Conservation (phyloP, 2,113 vertebrate species). For the Leptosomus discolor region DNA sequence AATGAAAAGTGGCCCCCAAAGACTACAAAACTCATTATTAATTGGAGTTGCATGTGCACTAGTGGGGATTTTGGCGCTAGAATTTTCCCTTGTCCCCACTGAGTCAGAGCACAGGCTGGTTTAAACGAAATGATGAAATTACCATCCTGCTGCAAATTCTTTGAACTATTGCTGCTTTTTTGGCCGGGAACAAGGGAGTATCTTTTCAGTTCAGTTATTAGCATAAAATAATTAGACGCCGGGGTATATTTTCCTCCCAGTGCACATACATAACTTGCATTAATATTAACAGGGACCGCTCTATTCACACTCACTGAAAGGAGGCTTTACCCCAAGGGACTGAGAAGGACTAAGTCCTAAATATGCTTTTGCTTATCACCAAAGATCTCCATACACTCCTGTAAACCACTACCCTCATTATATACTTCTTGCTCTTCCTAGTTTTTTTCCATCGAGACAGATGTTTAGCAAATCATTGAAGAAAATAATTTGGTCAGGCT, state of each 20-base stretch:
- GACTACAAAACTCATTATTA: neutral
- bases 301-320: neutral
- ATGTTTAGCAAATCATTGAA: neutral
- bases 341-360: neutral
- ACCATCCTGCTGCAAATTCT: neutral
- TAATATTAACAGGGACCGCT: neutral
- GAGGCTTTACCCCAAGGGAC: neutral
- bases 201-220: constrained; percentile 1
- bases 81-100: neutral
- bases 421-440: neutral
- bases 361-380: neutral
- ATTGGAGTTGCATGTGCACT: neutral
- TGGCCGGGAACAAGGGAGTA: neutral
- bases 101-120: neutral
- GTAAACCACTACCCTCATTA: neutral
- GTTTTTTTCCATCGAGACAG: neutral
- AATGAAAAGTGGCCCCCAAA: neutral
- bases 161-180: neutral
- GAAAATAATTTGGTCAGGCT: neutral
- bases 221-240: constrained; percentile 59
- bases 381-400: neutral
- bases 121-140: neutral
- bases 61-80: neutral
- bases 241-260: neutral
- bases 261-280: neutral